Evolutionary conservation across 2,113 vertebrate genomes (phyloP), one percentile per base, ranked within the genome.

Genomic region (Rhinopithecus roxellana): DNA sequence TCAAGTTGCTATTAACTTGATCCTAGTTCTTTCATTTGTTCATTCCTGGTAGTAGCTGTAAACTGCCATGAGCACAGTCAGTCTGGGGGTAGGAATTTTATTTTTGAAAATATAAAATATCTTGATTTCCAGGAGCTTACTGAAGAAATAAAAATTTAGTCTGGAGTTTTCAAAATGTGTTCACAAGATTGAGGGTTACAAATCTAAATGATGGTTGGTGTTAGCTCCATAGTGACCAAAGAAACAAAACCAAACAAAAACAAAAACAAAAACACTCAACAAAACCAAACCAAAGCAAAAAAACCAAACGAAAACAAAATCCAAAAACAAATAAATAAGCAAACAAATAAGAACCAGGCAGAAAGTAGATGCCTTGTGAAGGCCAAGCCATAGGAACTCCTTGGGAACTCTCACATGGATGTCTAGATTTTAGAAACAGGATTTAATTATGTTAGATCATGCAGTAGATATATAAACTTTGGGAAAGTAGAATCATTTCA

Each of bases 51-150:
- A 43, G 5, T 72, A 52, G 14, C 12, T 83, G 23, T 48, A 10
- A 93, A 40, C 25, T 55, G 43, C 79, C 52, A 48, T n/a, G 35
- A 70, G 40, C 52, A 83, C 14, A 85, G 79, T 77, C 9, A 32
- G 57, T 45, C 48, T 94, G 52, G 79, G 79, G 79, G 35, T 91
- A 25, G 38, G 38, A 35, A 86, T 77, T 90, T 64, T 32, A 85
- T 20, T 91, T 96, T 74, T 79, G n/a, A 85, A 96, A 91, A 52
- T 74, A 40, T 25, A 25, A 91, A 59, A 38, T 79, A 70, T 87
- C 43, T 67, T 45, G 52, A 69, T 64, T 43, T 91, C 70, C 52
- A 92, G 61, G 64, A 79, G 18, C 18, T 89, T 88, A 27, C 52
- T 95, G 52, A 43, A 45, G 32, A 91, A 80, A 84, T 78, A 25